Percentiles rank a stretch among this genome's conserved stretches.
These are phyloP conservation scores for Thymelicus lineola DNA, from an alignment of 2,888 invertebrate species.

Conservation along the genomic window DNA sequence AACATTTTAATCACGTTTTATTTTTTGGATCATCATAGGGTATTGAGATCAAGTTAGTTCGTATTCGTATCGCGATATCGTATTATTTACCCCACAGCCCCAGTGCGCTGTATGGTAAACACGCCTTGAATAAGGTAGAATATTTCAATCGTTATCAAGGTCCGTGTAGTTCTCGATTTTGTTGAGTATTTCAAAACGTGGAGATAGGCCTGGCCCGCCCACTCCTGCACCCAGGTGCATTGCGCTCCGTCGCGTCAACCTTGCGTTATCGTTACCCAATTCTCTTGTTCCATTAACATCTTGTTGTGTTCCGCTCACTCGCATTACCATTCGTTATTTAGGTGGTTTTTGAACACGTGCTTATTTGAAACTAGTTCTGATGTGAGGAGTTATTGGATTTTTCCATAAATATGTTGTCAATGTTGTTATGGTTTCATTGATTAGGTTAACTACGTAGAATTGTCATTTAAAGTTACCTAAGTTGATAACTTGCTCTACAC, in stretches of 20 bases:
- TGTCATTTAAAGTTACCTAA: no score
- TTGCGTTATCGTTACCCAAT: constrained; percentile 61
- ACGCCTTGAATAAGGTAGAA: constrained; percentile 3
- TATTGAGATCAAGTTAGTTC: no score
- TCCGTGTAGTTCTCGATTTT: constrained; percentile 57
- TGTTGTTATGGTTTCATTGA: no score
- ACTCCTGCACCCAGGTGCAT: constrained; percentile 75
- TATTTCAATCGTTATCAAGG: constrained; percentile 45
- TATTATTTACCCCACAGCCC: background rate
- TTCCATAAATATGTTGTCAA: no score
- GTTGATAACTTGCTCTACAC: no score
- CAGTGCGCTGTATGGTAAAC: background rate
- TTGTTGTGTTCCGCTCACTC: constrained; percentile 29
- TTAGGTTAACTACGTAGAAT: no score
- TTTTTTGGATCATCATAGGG: no score
- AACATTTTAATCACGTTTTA: no score
- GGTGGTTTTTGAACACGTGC: background rate
- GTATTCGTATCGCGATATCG: background rate
- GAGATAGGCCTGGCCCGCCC: constrained; percentile 71
- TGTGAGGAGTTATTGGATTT: no score
- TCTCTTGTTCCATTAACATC: constrained; percentile 53
- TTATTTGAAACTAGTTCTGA: no score
- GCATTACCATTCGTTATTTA: constrained; percentile 8
- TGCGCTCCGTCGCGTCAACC: constrained; percentile 56
- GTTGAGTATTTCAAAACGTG: constrained; percentile 60